Percentiles rank a stretch among this genome's conserved stretches.
phyloP scores from a whole-genome alignment of 2,888 invertebrate species.

The Iselma pallidipennis region DNA sequence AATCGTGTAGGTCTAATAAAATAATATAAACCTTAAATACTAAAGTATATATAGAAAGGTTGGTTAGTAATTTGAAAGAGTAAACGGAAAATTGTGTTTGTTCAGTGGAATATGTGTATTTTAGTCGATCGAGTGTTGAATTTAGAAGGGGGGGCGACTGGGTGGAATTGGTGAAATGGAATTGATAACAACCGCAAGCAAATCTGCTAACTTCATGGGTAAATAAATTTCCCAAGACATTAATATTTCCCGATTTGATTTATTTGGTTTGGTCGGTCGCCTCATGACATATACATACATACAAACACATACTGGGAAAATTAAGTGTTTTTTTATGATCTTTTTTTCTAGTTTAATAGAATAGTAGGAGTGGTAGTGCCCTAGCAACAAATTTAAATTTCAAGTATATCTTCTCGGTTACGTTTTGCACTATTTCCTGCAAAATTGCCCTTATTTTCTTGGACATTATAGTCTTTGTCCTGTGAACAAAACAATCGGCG shows the following conservation, averaged over 20 bases:
- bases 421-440: no score
- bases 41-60: slow-evolving; percentile 12
- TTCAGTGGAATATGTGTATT: slow-evolving; percentile 21
- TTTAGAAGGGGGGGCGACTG: slow-evolving; percentile 18
- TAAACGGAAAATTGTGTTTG: slow-evolving; percentile 19
- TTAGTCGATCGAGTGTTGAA: slow-evolving; percentile 22
- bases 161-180: slow-evolving; percentile 23
- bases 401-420: no score
- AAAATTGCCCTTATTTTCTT: no score
- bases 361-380: no score
- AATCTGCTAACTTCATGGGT: slow-evolving; percentile 25
- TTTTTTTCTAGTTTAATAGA: no score
- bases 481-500: no score
- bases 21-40: slow-evolving; percentile 17
- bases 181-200: slow-evolving; percentile 23
- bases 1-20: no score
- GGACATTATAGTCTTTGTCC: no score
- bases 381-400: no score
- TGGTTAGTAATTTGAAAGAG: slow-evolving; percentile 22
- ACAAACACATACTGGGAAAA: neutral
- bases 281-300: slow-evolving; percentile 2
- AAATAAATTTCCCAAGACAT: slow-evolving; percentile 25
- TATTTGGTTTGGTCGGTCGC: slow-evolving; percentile 14
- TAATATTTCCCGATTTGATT: slow-evolving; percentile 25
- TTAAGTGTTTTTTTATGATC: no score